Evolutionary conservation across 1,140 invertebrate species (phyloP), one percentile per base, ranked within the genome.

Genomic region (Cyclargus thomasi): DNA sequence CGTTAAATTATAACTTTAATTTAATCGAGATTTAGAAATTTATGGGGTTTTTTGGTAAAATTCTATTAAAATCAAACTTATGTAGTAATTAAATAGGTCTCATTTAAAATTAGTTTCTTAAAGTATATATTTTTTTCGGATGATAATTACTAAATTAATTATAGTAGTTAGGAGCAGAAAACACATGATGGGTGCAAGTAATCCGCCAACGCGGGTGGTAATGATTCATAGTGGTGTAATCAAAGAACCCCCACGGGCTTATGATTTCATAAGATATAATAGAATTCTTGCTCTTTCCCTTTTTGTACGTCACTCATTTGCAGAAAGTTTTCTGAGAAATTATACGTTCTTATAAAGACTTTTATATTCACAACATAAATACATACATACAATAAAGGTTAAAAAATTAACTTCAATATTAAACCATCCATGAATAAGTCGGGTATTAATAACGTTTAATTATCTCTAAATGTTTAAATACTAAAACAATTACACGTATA

Each of bases 201-300:
- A 29, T 29, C 29, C 39, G 39, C 39, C 39, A 47, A 47, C 39
- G 39, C 39, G 39, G 39, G 39, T 14, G 39, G 39, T 47, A 47
- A 47, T 47, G 39, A 47, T 47, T 47, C 39, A 47, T 47, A 47
- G 39, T 47, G 39, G 39, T 47, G 39, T 47, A 47, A 47, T 47
- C 39, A 47, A 47, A 47, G 39, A 47, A 47, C 4, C 39, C 39
- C 39, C 39, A 47, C 39, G 39, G 39, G 5, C 10, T 47, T 47
- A 47, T 47, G 11, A 47, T 47, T 11, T 47, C 39, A 14, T 47
- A 16, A 47, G 11, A 47, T 8, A 47, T 47, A 47, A 47, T 47
- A 47, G 39, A 47, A 47, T 47, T 16, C 6, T 11, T 29, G 29
- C 29, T 29, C 29, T 47, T 47, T 47, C 39, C 8, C 39, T 47